phyloP scores from a whole-genome alignment of 2,888 invertebrate species.

The Andrena marginata region DNA sequence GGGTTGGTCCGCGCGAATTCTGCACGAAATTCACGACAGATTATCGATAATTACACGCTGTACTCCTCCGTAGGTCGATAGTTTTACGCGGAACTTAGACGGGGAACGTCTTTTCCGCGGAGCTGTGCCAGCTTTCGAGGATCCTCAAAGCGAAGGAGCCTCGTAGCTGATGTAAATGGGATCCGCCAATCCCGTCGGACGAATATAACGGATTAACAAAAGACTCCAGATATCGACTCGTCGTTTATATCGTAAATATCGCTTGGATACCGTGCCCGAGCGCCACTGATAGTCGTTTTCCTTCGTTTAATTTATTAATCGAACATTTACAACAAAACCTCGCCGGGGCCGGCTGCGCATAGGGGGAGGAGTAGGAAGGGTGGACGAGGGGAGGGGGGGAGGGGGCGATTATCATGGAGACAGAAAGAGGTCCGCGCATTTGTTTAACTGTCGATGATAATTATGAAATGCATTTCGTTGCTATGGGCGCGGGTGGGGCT shows the following conservation, averaged over 20 bases:
- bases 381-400: neutral
- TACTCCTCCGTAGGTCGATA: too few relatives aligned
- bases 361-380: neutral
- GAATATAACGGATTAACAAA: constrained; percentile 25
- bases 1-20: too few relatives aligned
- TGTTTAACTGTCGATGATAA: constrained; percentile 64
- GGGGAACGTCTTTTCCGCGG: too few relatives aligned
- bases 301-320: constrained; percentile 60
- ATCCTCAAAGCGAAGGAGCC: too few relatives aligned
- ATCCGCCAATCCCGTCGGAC: neutral
- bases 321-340: constrained; percentile 51
- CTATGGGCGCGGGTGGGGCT: constrained; percentile 27
- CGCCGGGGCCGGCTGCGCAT: constrained; percentile 14
- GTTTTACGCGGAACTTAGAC: too few relatives aligned
- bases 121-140: too few relatives aligned
- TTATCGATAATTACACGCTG: too few relatives aligned
- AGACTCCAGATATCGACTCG: constrained; percentile 27
- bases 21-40: too few relatives aligned
- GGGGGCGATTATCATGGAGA: constrained; percentile 58
- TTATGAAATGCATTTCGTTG: constrained; percentile 65
- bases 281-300: constrained; percentile 50
- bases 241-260: constrained; percentile 49
- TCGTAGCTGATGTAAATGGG: constrained; percentile 23
- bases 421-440: constrained; percentile 53
- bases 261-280: constrained; percentile 31